A percentile compares a stretch with the other conserved stretches of the same genome.
Conservation (phyloP, 2,888 invertebrate species). For the Nephrotoma flavescens region DNA sequence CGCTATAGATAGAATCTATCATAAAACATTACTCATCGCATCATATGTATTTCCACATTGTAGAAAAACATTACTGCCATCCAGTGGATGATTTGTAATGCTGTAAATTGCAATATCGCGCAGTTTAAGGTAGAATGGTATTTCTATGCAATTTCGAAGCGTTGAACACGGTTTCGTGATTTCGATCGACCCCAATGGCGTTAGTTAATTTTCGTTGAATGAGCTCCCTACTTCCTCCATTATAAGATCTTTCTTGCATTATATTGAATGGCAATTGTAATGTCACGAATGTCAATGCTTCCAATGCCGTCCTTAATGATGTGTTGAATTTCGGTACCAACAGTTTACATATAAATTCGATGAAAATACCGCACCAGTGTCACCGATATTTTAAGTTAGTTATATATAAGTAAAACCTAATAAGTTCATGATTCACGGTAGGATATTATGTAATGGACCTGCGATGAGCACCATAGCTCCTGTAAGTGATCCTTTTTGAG, state of each 20-base stretch:
- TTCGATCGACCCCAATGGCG: constrained; percentile 94
- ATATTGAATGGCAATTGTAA: constrained; percentile 90
- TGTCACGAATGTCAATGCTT: constrained; percentile 80
- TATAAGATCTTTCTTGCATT: constrained; percentile 82
- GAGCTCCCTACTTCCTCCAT: constrained; percentile 64
- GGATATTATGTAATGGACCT: constrained; percentile 78
- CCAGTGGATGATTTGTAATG: constrained; percentile 69
- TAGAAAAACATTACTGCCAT: constrained; percentile 67
- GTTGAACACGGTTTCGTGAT: constrained; percentile 68
- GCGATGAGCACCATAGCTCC: constrained; percentile 93
- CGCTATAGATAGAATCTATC: too few relatives aligned
- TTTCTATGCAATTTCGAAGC: constrained; percentile 66
- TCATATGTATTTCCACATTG: constrained; percentile 59
- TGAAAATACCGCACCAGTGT: constrained; percentile 80
- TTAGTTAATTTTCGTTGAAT: constrained; percentile 79
- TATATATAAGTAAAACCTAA: constrained; percentile 74
- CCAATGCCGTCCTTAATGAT: constrained; percentile 80
- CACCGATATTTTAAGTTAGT: constrained; percentile 39
- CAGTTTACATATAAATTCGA: constrained; percentile 65
- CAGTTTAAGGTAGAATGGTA: constrained; percentile 46
- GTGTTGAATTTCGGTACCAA: constrained; percentile 67
- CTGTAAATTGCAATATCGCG: constrained; percentile 88
- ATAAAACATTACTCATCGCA: constrained; percentile 90
- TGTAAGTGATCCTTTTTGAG: constrained; percentile 51
- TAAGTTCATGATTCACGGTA: constrained; percentile 86